A percentile compares a stretch with the other conserved stretches of the same genome.
These are phyloP conservation scores for Eretmodus cyanostictus DNA, from an alignment of 2,113 vertebrate species.

Conservation along the genomic window DNA sequence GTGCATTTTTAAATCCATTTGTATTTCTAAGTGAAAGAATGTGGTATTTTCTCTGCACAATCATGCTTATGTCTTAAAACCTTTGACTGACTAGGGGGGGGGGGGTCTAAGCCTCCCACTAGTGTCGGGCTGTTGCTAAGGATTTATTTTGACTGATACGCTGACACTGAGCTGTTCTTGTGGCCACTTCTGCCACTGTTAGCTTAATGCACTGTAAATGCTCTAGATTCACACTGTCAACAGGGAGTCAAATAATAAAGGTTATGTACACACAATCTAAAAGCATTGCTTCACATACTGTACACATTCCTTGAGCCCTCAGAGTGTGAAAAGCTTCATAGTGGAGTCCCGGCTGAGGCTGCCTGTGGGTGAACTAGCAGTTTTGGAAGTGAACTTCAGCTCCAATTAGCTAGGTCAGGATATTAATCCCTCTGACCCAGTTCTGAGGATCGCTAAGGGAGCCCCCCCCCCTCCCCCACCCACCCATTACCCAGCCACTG, in stretches of 20 bases:
- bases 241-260: not conserved
- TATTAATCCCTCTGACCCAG: slow-evolving; percentile 65
- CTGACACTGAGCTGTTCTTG: not conserved
- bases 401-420: slow-evolving; percentile 23
- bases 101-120: not conserved
- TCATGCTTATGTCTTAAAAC: not conserved
- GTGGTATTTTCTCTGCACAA: not conserved
- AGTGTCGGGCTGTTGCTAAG: not conserved
- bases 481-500: not conserved
- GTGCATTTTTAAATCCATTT: not conserved
- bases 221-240: not conserved
- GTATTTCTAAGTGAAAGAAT: not conserved
- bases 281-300: not conserved
- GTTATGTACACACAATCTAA: not conserved
- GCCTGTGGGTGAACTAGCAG: not conserved
- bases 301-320: not conserved
- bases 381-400: slow-evolving; percentile 37
- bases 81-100: not conserved
- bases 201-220: not conserved
- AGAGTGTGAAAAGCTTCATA: not conserved
- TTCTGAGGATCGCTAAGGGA: slow-evolving; percentile 12
- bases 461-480: not conserved
- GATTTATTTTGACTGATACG: not conserved
- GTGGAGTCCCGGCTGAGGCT: not conserved
- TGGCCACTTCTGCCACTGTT: not conserved